Conservation (phyloP, 92 coral and sea anemone genomes). For the Bergia puertoricense region DNA sequence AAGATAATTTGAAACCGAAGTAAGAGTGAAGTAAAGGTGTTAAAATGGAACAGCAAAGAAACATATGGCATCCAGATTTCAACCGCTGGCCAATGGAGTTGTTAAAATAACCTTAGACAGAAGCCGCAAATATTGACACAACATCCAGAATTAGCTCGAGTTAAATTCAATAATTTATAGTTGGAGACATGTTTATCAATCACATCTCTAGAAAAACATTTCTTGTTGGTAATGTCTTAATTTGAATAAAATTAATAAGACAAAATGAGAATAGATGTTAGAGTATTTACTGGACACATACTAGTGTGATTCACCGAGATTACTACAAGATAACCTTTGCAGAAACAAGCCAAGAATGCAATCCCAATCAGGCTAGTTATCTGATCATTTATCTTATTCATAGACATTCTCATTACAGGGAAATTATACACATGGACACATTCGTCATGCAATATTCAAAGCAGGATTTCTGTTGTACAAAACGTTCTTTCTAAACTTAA, state of each 20-base stretch:
- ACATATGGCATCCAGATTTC: slow-evolving; percentile 28
- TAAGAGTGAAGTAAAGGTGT: neutral
- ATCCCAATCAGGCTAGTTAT: neutral
- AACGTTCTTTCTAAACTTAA: neutral
- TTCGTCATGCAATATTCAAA: slow-evolving; percentile 30
- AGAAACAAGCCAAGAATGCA: slow-evolving; percentile 13
- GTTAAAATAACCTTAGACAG: neutral
- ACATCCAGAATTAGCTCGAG: too few relatives aligned
- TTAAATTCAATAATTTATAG: too few relatives aligned
- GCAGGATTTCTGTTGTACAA: neutral
- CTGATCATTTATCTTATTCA: slow-evolving; percentile 25
- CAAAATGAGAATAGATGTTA: neutral
- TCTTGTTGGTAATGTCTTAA: neutral
- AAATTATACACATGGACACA: slow-evolving; percentile 38
- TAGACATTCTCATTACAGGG: slow-evolving; percentile 22
- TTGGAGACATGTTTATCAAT: neutral
- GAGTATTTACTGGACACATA: neutral
- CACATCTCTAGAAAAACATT: neutral
- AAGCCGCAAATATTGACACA: neutral
- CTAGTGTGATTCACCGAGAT: neutral
- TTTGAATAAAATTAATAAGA: neutral
- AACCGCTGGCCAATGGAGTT: neutral
- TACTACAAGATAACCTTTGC: slow-evolving; percentile 24
- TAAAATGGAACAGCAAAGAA: neutral
- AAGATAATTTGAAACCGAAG: neutral